These are phyloP conservation scores for Drosophila hydei DNA, from an alignment of 1,140 invertebrate genomes.

Conservation along the genomic window DNA sequence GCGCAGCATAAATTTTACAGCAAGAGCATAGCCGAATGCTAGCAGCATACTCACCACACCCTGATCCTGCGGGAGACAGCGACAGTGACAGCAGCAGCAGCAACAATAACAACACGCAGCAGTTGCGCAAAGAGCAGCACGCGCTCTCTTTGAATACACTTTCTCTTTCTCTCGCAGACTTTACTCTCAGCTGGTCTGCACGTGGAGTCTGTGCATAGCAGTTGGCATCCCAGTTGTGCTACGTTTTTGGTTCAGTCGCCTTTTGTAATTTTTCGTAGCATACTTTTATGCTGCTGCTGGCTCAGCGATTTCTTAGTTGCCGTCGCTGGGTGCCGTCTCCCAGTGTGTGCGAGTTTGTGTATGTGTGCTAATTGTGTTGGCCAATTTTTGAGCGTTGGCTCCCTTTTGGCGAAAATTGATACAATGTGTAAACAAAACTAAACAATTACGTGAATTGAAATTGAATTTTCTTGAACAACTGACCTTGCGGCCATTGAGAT, in stretches of 20 bases:
- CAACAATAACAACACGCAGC: slow-evolving; percentile 46
- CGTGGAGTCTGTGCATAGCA: slow-evolving; percentile 76
- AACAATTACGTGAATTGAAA: slow-evolving; percentile 54
- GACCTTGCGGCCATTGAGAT: slow-evolving; percentile 32
- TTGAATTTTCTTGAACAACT: slow-evolving; percentile 40
- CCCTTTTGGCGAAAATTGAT: slow-evolving; percentile 52
- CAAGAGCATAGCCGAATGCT: slow-evolving; percentile 45
- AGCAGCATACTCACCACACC: slow-evolving; percentile 79
- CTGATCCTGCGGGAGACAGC: slow-evolving; percentile 73
- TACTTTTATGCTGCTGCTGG: slow-evolving; percentile 59
- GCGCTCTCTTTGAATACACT: slow-evolving; percentile 6
- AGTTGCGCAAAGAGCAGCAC: slow-evolving; percentile 64
- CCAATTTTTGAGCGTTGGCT: slow-evolving; percentile 38
- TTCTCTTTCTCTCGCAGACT: not conserved
- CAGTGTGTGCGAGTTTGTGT: not conserved
- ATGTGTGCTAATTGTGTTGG: slow-evolving; percentile 49
- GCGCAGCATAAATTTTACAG: slow-evolving; percentile 69
- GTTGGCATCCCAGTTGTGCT: slow-evolving; percentile 54
- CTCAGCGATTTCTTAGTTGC: slow-evolving; percentile 42
- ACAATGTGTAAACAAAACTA: slow-evolving; percentile 67
- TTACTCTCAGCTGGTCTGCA: slow-evolving; percentile 40
- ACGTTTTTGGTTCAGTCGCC: slow-evolving; percentile 64
- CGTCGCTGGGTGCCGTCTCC: slow-evolving; percentile 21
- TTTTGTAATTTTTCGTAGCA: slow-evolving; percentile 70
- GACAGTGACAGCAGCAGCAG: slow-evolving; percentile 17